phyloP scores from a whole-genome alignment of 35 echinoderm and acorn worm genomes.

The Stichopus chloronotus region DNA sequence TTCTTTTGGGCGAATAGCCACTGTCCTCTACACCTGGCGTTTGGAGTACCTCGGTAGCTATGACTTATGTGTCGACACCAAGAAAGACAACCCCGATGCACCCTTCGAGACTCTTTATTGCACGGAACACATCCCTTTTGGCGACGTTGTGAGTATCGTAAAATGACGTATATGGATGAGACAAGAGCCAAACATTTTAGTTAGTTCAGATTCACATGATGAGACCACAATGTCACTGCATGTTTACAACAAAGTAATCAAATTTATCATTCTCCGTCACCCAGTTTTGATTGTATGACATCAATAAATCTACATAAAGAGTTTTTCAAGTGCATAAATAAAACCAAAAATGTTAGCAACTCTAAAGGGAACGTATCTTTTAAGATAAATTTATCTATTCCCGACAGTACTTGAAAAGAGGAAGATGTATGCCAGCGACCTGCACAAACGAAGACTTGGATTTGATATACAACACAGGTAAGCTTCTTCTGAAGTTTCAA shows the following conservation, averaged over 20 bases:
- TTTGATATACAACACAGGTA: background rate
- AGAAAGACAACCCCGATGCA: conserved; percentile 3
- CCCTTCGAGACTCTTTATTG: conserved; percentile 1
- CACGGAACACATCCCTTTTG: background rate
- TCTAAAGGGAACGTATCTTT: too few relatives aligned
- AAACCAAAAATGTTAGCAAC: too few relatives aligned
- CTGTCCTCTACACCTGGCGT: background rate
- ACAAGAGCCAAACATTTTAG: too few relatives aligned
- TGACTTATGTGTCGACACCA: background rate
- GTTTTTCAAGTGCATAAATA: too few relatives aligned
- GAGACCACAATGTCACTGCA: too few relatives aligned
- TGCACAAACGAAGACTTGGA: background rate
- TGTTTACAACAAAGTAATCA: too few relatives aligned
- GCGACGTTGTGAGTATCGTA: background rate
- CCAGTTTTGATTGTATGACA: too few relatives aligned
- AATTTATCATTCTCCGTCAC: too few relatives aligned
- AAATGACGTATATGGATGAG: too few relatives aligned
- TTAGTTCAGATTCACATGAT: too few relatives aligned
- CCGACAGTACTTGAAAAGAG: background rate
- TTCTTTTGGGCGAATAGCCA: background rate
- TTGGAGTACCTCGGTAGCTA: background rate
- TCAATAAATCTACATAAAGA: too few relatives aligned
- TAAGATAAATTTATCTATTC: too few relatives aligned
- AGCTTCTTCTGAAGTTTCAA: background rate
- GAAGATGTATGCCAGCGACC: background rate